Base-by-base conservation (phyloP, 2,888 invertebrate genomes). In the Euphydryas editha region DNA sequence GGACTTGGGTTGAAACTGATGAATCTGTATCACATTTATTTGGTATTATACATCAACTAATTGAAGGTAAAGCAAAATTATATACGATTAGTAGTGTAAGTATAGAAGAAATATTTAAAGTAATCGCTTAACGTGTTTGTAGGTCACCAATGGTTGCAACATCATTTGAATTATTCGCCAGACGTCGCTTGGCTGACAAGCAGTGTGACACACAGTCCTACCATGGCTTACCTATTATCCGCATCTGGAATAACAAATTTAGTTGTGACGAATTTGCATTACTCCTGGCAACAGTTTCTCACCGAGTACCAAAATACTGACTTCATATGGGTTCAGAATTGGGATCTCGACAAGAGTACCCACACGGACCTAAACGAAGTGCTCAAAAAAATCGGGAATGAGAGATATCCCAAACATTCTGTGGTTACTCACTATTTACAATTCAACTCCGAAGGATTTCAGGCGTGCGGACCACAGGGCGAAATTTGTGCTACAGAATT, bases 1-100 rank as follows among this genome's bases (percentile, higher is more conserved):
- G 98, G 2, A 97, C 97, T 10, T 98, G 98, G 98, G 98, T 98
- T 3, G 98, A 98, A 96, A 96, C 98, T 0, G 98, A 98, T 78
- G 98, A 98, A 88, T 98, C 98, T 2, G 97, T 96, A 60, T 95
- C 96, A 0, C 96, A 98, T 84, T 85, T 98, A 55, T 98, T 96
- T 84, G 96, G 97, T 51, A 96, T 98, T 94, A 88, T 98, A 58
- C 98, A 98, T 90, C 98, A 98, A 84, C 92, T 98, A 11, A 96
- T 97, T 72, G 97, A 98, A 94, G 97, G 97, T 96, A 86, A 17
- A 21, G 10, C 11, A 15, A 8, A 15, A 13, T 21, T 18, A 10
- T 44, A 46, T 10, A 0, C 17, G n/a, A 3, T 49, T 37, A 46
- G 10, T 42, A n/a, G 13, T 11, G 17, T 58, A 21, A 20, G 6